A percentile compares a stretch with the other conserved stretches of the same genome.
Evolutionary conservation across 2,888 invertebrate genomes (phyloP).

Genomic region (Scaptomyza tumidula): DNA sequence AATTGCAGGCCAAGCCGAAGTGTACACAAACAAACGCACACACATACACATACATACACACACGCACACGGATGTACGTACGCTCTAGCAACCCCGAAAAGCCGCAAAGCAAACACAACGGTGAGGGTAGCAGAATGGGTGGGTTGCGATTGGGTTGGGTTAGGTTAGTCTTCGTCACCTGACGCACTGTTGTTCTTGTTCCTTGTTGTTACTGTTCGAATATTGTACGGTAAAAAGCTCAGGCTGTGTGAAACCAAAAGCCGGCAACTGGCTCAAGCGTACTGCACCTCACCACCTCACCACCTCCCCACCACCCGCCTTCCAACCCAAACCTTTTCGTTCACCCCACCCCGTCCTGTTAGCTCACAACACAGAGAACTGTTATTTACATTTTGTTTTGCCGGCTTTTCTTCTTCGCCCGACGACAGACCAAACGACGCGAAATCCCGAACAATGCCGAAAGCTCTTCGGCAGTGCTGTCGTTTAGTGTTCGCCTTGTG

Average conservation of each 20-base stretch:
- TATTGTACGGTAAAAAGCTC: constrained; percentile 63
- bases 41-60: constrained; percentile 17
- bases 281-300: neutral
- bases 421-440: constrained; percentile 13
- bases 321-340: neutral
- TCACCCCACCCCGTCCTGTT: neutral
- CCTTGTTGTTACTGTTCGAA: constrained; percentile 33
- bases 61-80: constrained; percentile 15
- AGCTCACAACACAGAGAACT: constrained; percentile 29
- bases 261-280: constrained; percentile 49
- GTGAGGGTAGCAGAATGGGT: constrained; percentile 6
- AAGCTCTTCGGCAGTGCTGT: constrained; percentile 42
- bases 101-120: constrained; percentile 70
- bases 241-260: constrained; percentile 62
- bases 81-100: constrained; percentile 70
- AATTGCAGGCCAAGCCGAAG: constrained; percentile 78
- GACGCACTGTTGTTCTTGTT: constrained; percentile 42
- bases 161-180: constrained; percentile 49
- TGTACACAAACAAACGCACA: constrained; percentile 63
- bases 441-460: constrained; percentile 21
- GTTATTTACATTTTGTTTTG: constrained; percentile 81
- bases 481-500: constrained; percentile 34
- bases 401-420: constrained; percentile 64
- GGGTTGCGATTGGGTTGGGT: constrained; percentile 37
- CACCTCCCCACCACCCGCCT: neutral